These are phyloP conservation scores for Hemaris fuciformis DNA, from an alignment of 2,888 invertebrate species.

Conservation along the genomic window DNA sequence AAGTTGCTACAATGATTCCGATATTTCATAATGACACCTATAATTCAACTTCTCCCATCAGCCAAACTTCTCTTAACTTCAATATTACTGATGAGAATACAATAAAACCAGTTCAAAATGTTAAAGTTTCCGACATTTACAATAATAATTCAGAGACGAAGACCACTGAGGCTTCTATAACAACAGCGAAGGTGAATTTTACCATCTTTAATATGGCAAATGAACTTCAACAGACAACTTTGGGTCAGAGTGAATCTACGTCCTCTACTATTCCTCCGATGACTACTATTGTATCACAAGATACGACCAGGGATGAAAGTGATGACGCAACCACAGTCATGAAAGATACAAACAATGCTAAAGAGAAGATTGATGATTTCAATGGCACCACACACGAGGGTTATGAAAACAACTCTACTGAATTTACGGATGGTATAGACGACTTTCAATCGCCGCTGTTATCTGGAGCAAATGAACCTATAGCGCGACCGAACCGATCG, in stretches of 20 bases:
- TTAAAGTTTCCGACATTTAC: background rate
- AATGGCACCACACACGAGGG: conserved; percentile 25
- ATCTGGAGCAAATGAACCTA: conserved; percentile 68
- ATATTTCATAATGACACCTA: conserved; percentile 34
- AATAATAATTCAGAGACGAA: conserved; percentile 11
- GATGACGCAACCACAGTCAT: background rate
- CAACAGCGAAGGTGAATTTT: conserved; percentile 15
- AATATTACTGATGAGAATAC: conserved; percentile 7
- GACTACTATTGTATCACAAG: conserved; percentile 11
- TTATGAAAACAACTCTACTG: conserved; percentile 33
- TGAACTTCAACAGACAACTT: background rate
- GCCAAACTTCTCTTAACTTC: background rate
- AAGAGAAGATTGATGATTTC: background rate
- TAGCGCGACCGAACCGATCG: conserved; percentile 64
- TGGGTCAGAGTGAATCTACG: background rate
- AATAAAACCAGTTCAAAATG: background rate
- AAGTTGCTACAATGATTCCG: conserved; percentile 58
- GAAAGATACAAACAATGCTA: background rate
- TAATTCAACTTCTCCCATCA: background rate
- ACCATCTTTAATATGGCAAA: background rate
- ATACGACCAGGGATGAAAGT: background rate
- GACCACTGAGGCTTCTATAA: conserved; percentile 16
- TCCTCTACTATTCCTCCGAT: conserved; percentile 18
- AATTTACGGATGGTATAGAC: conserved; percentile 48
- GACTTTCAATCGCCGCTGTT: conserved; percentile 72